Conservation (phyloP, 2,888 invertebrate genomes). For the Xanthia icteritia region DNA sequence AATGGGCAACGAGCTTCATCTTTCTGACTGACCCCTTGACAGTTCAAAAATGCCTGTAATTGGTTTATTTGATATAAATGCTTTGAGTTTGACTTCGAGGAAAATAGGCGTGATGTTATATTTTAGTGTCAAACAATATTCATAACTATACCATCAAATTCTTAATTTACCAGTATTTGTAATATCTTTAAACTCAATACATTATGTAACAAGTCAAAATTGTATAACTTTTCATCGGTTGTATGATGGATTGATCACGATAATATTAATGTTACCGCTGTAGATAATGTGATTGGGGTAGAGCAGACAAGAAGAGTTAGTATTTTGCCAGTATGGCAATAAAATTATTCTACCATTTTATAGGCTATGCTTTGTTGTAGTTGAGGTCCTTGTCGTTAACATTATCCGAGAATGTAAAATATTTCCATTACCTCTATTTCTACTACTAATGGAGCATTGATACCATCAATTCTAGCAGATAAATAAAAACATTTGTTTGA, state of each 20-base stretch:
- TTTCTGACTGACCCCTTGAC: too few relatives aligned
- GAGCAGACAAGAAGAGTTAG: conserved; percentile 15
- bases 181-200: conserved; percentile 10
- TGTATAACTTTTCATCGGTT: conserved; percentile 29
- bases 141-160: background rate
- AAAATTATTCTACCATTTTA: background rate
- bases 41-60: too few relatives aligned
- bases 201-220: conserved; percentile 14
- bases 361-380: background rate
- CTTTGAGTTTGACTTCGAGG: too few relatives aligned
- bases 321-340: background rate
- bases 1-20: too few relatives aligned
- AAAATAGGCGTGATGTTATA: too few relatives aligned
- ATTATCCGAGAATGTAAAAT: background rate
- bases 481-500: background rate
- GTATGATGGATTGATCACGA: conserved; percentile 44
- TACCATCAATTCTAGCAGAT: background rate
- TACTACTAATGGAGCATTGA: background rate
- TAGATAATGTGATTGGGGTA: conserved; percentile 25
- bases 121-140: too few relatives aligned
- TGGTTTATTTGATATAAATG: too few relatives aligned
- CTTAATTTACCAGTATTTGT: background rate
- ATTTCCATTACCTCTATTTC: background rate
- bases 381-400: background rate
- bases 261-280: conserved; percentile 7